Conservation (phyloP, 2,797 vertebrate genomes). For the Bucorvus abyssinicus region DNA sequence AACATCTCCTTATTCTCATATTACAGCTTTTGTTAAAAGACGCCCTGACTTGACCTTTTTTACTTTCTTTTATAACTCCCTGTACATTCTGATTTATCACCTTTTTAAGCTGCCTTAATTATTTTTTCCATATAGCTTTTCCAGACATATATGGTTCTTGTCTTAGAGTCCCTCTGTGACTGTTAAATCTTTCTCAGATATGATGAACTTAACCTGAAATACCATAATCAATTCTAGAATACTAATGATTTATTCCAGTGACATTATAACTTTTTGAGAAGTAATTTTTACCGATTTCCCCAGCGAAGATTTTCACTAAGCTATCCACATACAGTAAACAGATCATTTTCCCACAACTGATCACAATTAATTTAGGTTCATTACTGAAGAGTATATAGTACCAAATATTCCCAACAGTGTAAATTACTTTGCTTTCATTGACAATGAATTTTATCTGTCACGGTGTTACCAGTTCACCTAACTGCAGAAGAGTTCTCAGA, state of each 20-base stretch:
- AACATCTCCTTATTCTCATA: neutral
- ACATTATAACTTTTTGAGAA: neutral
- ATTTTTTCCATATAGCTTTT: slow-evolving; percentile 36
- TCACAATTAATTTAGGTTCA: slow-evolving; percentile 4
- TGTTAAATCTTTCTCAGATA: slow-evolving; percentile 27
- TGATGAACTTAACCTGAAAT: neutral
- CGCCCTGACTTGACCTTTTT: neutral
- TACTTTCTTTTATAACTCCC: neutral
- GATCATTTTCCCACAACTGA: neutral
- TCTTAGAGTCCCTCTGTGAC: slow-evolving; percentile 15
- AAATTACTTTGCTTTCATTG: neutral
- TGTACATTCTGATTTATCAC: slow-evolving; percentile 35
- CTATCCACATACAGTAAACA: neutral
- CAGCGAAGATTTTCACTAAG: neutral
- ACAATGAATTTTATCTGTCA: neutral
- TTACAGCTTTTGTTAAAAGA: neutral
- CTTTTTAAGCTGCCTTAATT: slow-evolving; percentile 23
- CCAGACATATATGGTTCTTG: slow-evolving; percentile 27
- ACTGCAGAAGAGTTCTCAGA: neutral
- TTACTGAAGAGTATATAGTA: neutral
- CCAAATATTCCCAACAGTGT: neutral
- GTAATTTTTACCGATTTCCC: slow-evolving; percentile 13
- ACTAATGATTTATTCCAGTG: neutral
- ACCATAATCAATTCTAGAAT: neutral
- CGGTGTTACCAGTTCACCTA: neutral